Evolutionary conservation across 2,113 vertebrate genomes (phyloP).

Genomic region (Burhinus oedicnemus): DNA sequence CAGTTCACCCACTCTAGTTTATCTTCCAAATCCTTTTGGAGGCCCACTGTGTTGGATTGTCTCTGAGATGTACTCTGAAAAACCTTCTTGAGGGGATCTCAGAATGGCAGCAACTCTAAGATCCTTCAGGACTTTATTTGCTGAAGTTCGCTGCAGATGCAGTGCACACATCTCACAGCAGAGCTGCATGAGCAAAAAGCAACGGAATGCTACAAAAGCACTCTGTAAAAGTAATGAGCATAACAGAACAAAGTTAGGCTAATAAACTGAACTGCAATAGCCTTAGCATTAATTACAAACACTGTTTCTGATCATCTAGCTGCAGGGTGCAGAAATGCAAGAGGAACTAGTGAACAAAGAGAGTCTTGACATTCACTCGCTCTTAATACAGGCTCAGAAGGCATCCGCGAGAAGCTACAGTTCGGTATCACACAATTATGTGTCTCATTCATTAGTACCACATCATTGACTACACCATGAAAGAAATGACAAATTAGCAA

Average conservation of each 20-base stretch:
- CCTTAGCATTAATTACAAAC: neutral
- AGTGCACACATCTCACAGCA: neutral
- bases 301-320: neutral
- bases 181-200: neutral
- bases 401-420: slow-evolving; percentile 47
- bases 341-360: slow-evolving; percentile 56
- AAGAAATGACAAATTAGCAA: slow-evolving; percentile 87
- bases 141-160: neutral
- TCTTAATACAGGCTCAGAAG: neutral
- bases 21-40: neutral
- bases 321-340: neutral
- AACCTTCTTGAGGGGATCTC: neutral
- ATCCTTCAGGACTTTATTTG: neutral
- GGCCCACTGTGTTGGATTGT: neutral
- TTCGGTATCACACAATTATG: slow-evolving; percentile 42
- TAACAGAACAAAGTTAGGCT: neutral
- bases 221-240: neutral
- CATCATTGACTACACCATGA: slow-evolving; percentile 77
- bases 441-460: slow-evolving; percentile 76
- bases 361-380: neutral
- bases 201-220: neutral
- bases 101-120: neutral
- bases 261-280: neutral
- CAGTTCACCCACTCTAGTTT: neutral
- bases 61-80: neutral